A percentile compares a stretch with the other conserved stretches of the same genome.
Conservation (phyloP, 2,888 invertebrate genomes). For the Lissocephala sabroskyi region DNA sequence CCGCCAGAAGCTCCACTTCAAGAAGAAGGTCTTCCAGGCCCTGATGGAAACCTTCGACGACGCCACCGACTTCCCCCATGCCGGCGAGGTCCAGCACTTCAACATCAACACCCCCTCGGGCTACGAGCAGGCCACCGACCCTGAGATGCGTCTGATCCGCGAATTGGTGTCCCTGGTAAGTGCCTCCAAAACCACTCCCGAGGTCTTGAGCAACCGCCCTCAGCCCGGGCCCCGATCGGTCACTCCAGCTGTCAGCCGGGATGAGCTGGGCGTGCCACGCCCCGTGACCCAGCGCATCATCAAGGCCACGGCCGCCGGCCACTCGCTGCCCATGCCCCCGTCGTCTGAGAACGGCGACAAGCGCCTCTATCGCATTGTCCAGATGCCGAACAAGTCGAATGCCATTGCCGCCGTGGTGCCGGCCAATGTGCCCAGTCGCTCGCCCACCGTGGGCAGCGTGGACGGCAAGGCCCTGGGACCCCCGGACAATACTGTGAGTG, state of each 20-base stretch:
- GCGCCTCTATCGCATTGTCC: slow-evolving; percentile 32
- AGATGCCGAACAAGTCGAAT: not conserved
- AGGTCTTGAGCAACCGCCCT: too few relatives aligned
- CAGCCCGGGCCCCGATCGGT: too few relatives aligned
- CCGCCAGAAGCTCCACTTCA: slow-evolving; percentile 66
- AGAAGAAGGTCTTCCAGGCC: slow-evolving; percentile 53
- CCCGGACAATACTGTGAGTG: too few relatives aligned
- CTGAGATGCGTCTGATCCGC: slow-evolving; percentile 51
- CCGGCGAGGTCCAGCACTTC: slow-evolving; percentile 35
- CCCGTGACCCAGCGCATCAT: slow-evolving; percentile 27
- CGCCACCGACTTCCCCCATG: slow-evolving; percentile 46
- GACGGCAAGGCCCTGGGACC: not conserved
- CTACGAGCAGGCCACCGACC: slow-evolving; percentile 29
- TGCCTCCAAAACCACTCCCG: slow-evolving; percentile 17
- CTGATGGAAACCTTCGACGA: slow-evolving; percentile 66
- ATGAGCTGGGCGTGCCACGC: slow-evolving; percentile 9
- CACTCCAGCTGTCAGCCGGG: slow-evolving; percentile 6
- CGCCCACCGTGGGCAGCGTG: not conserved
- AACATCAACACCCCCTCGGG: slow-evolving; percentile 45
- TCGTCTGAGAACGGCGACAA: slow-evolving; percentile 18
- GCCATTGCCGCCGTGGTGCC: not conserved
- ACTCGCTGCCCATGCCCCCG: not conserved
- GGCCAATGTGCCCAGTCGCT: not conserved
- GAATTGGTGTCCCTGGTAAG: slow-evolving; percentile 56
- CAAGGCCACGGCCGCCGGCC: slow-evolving; percentile 17